Base-by-base conservation (phyloP, 1,140 invertebrate genomes). In the Solen grandis region DNA sequence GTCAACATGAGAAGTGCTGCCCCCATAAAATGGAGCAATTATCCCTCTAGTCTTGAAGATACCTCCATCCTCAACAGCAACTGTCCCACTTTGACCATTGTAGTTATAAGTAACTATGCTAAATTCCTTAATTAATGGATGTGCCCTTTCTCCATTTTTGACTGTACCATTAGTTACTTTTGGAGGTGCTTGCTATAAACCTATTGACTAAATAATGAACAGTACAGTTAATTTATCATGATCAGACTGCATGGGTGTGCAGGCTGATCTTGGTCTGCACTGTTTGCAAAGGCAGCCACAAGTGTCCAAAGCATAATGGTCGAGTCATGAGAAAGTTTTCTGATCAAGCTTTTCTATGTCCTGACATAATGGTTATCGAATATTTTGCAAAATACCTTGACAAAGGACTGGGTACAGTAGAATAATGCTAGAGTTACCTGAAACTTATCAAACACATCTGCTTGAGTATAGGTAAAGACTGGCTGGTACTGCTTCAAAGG, bases 391-490 rank as follows among this genome's bases (percentile, higher is more conserved):
- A 10, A 13, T 13, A n/a, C n/a, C 46, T 13, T 13, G n/a, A n/a
- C 10, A n/a, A 10, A 54, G 25, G 2, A 2, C 25, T 54, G 50
- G 25, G 50, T 5, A 54, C 25, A 1, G 25, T 4, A 54, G n/a
- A n/a, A n/a, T n/a, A n/a, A n/a, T n/a, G n/a, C n/a, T n/a, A n/a
- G n/a, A n/a, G n/a, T 46, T 72, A 80, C 77, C 77, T 80, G 77
- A 2, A 38, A 60, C 55, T 72, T 80, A 38, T 66, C 69, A 55
- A 80, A 80, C 8, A 80, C n/a, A 38, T 72, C 36, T 10, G 27
- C 33, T 14, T 80, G 66, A 10, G 57, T 80, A 46, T 72, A 80
- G 16, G 69, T 73, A 33, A 80, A 80, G 35, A 70, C 72, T 63
- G 46, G 19, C 46, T 66, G 68, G 14, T 72, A 68, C 1, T 80